Percentiles rank a stretch among this genome's conserved stretches.
phyloP scores from a whole-genome alignment of 1,140 invertebrate species.

The Hermatobates lingyangjiaoensis region DNA sequence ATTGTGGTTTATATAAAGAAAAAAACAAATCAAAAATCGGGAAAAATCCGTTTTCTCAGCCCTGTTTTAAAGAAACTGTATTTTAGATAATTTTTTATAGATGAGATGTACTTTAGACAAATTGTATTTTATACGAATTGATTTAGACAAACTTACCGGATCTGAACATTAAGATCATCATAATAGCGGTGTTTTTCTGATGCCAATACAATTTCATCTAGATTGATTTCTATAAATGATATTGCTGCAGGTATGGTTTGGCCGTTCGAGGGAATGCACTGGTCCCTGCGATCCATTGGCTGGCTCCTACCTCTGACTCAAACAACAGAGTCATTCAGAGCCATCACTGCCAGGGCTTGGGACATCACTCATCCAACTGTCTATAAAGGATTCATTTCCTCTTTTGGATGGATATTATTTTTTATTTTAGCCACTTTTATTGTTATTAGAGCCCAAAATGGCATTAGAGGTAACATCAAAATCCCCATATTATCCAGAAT shows the following conservation, averaged over 20 bases:
- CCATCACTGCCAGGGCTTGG: slow-evolving; percentile 37
- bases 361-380: slow-evolving; percentile 30
- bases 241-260: slow-evolving; percentile 20
- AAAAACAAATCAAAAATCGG: too few species aligned
- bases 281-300: slow-evolving; percentile 30
- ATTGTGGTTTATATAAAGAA: too few species aligned
- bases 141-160: neutral
- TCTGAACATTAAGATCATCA: neutral
- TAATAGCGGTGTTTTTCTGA: too few species aligned
- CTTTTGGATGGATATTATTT: slow-evolving; percentile 30
- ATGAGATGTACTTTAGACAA: neutral
- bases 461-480: neutral
- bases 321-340: slow-evolving; percentile 35
- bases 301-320: slow-evolving; percentile 36
- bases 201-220: too few species aligned
- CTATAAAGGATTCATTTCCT: slow-evolving; percentile 33
- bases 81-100: neutral
- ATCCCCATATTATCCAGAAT: neutral
- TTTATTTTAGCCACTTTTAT: slow-evolving; percentile 15
- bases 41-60: too few species aligned
- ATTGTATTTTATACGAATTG: neutral
- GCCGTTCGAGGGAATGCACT: slow-evolving; percentile 29
- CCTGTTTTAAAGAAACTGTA: neutral
- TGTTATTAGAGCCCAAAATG: neutral
- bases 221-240: neutral